These are phyloP conservation scores for Pyralis farinalis DNA, from an alignment of 2,888 invertebrate species.

Conservation along the genomic window DNA sequence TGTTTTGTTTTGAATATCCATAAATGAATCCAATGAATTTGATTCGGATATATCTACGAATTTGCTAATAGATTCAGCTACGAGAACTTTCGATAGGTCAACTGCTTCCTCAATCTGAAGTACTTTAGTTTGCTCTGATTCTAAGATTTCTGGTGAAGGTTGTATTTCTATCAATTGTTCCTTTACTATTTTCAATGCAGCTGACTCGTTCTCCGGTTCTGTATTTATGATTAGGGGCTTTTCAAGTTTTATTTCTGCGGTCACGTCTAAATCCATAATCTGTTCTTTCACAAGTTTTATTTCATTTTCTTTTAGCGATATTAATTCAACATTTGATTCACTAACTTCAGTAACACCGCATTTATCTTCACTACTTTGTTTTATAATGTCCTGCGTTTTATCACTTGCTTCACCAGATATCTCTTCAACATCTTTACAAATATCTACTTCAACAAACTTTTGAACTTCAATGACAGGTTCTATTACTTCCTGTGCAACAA, in stretches of 20 bases:
- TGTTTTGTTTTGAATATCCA: constrained; percentile 7
- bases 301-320: constrained; percentile 15
- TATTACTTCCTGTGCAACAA: background rate
- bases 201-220: constrained; percentile 22
- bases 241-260: constrained; percentile 17
- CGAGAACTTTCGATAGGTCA: constrained; percentile 3
- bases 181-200: constrained; percentile 37
- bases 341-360: background rate
- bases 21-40: constrained; percentile 3
- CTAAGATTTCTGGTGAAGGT: constrained; percentile 21
- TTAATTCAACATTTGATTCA: constrained; percentile 13
- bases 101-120: constrained; percentile 20
- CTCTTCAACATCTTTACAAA: constrained; percentile 12
- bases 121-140: constrained; percentile 26
- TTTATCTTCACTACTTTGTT: constrained; percentile 26
- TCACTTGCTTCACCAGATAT: constrained; percentile 22
- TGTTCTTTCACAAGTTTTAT: constrained; percentile 14
- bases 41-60: constrained; percentile 7
- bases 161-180: constrained; percentile 21
- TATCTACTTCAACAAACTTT: constrained; percentile 10
- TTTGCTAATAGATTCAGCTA: constrained; percentile 6
- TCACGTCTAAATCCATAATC: background rate
- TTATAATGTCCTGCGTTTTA: constrained; percentile 26
- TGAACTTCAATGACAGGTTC: constrained; percentile 18
- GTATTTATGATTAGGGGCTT: constrained; percentile 27